Conservation (phyloP, 2,888 invertebrate species). For the Lasioglossum lativentre region DNA sequence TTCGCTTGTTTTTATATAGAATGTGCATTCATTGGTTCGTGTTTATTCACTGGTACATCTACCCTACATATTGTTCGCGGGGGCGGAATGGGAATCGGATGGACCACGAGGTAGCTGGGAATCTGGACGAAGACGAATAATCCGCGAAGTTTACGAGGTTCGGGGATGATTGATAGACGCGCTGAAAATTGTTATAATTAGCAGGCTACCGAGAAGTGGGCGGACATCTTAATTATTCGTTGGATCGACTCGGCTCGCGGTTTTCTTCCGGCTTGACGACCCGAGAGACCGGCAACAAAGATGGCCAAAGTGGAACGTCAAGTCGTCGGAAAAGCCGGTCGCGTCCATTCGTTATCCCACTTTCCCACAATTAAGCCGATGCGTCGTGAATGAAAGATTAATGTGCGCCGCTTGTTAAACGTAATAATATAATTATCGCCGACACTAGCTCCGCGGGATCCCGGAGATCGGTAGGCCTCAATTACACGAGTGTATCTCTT, state of each 20-base stretch:
- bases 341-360: constrained; percentile 20
- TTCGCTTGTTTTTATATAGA: no score
- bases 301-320: neutral
- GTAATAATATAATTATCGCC: constrained; percentile 48
- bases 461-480: constrained; percentile 26
- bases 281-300: neutral
- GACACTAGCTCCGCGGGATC: neutral
- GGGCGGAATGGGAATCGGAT: neutral
- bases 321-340: constrained; percentile 5
- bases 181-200: constrained; percentile 41
- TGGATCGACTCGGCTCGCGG: neutral
- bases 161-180: constrained; percentile 19
- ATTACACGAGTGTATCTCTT: constrained; percentile 18
- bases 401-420: constrained; percentile 52
- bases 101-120: neutral
- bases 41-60: no score
- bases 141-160: neutral
- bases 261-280: constrained; percentile 33
- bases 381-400: constrained; percentile 28
- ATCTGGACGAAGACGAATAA: neutral
- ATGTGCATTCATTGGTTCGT: no score
- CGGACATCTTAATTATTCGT: constrained; percentile 62
- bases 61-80: neutral
- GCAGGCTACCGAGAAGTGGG: constrained; percentile 35
- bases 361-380: constrained; percentile 32